Evolutionary conservation across 2,888 invertebrate genomes (phyloP), one percentile per base, ranked within the genome.

Genomic region (Timema podura): DNA sequence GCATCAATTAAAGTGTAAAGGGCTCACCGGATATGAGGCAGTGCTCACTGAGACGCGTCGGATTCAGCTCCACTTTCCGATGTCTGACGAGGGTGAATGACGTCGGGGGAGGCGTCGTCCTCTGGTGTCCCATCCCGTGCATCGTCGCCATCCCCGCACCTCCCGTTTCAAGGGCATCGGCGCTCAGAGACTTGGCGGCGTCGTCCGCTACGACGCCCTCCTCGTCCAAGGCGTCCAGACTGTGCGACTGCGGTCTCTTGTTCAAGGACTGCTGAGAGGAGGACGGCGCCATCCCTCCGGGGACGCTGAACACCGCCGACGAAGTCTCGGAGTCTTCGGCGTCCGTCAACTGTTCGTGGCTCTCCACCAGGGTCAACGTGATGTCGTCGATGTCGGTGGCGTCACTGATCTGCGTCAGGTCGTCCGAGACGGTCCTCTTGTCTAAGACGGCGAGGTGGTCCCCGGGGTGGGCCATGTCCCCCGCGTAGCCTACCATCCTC

Each of bases 61-160:
- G 85, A 68, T 85, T 83, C 71, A 88, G 81, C 76, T 88, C 87
- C 74, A 88, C 88, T 79, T 86, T 87, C 74, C 85, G 81, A 79
- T 87, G 88, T 75, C 85, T 85, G 71, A 86, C 85, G 72, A 88
- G 78, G 57, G 87, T 87, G 79, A 88, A 88, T 68, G 85, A 83
- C 59, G 84, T 82, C 15, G 70, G 71, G 7, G 64, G 69, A 48
- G 68, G 72, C 1, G 57, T 44, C 15, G 68, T 64, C 65, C 66
- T 70, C 30, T 64, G 64, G 11, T 65, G 68, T 13, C 61, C 51
- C 51, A 64, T 51, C 13, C 67, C 67, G 46, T 51, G 59, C 45
- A 51, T 47, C 48, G 59, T 48, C 45, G 11, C 30, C 11, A 51
- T 30, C 30, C 80, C 77, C 76, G 74, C 73, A 80, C 82, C 82